Percentiles rank a stretch among this genome's conserved stretches.
phyloP scores from a whole-genome alignment of 37 sponge, comb jelly and placozoan genomes.

The Bolinopsis microptera region DNA sequence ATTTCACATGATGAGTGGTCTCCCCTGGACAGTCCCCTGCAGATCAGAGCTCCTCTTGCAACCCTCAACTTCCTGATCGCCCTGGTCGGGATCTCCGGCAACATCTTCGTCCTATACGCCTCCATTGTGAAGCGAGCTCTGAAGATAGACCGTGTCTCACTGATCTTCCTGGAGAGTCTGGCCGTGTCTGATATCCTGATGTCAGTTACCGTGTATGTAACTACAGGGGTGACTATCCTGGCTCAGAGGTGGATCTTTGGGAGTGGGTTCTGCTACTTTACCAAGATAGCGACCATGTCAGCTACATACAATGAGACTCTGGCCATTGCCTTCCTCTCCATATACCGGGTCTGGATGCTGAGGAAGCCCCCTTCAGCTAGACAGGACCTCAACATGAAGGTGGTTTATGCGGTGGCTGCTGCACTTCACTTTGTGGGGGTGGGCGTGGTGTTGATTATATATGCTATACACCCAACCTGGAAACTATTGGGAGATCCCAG shows the following conservation, averaged over 20 bases:
- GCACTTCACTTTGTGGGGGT: slow-evolving; percentile 4
- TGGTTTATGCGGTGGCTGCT: neutral
- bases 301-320: slow-evolving; percentile 57
- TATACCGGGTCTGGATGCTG: slow-evolving; percentile 63
- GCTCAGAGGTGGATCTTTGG: neutral
- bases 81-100: slow-evolving; percentile 30
- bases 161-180: slow-evolving; percentile 53
- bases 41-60: neutral
- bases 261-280: neutral
- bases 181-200: slow-evolving; percentile 5
- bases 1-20: neutral
- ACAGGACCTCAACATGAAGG: neutral
- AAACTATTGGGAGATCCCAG: neutral
- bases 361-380: neutral
- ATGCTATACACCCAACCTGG: neutral
- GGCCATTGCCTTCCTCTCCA: slow-evolving; percentile 27
- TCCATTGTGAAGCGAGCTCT: slow-evolving; percentile 16
- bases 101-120: slow-evolving; percentile 56
- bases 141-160: slow-evolving; percentile 24
- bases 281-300: slow-evolving; percentile 5
- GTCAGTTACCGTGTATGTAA: neutral
- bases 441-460: neutral
- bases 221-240: neutral
- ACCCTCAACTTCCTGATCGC: slow-evolving; percentile 4
- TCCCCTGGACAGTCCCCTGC: neutral